phyloP scores from a whole-genome alignment of 2,113 vertebrate species.

The Ellobius talpinus region DNA sequence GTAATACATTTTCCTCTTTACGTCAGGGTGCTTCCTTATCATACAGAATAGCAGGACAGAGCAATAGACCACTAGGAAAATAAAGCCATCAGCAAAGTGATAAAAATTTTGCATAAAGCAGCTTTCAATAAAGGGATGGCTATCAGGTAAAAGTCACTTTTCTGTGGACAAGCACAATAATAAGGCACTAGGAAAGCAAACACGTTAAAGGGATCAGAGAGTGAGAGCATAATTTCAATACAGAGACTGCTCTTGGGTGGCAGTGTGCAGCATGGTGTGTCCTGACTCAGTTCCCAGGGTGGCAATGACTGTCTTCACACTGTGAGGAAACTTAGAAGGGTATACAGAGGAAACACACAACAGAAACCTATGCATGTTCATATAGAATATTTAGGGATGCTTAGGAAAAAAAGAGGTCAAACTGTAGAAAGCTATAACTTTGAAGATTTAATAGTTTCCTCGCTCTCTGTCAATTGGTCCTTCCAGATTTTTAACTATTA shows the following conservation, averaged over 20 bases:
- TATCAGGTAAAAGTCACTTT: slow-evolving; percentile 73
- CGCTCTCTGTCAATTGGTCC: slow-evolving; percentile 48
- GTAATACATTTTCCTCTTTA: background rate
- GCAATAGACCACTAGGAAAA: slow-evolving; percentile 26
- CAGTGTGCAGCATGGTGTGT: background rate
- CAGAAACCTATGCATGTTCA: slow-evolving; percentile 56
- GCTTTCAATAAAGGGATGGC: slow-evolving; percentile 31
- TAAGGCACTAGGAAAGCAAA: slow-evolving; percentile 23
- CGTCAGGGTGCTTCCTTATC: slow-evolving; percentile 56
- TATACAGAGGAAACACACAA: background rate
- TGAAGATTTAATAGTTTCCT: slow-evolving; percentile 72
- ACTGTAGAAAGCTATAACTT: slow-evolving; percentile 44
- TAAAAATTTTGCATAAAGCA: slow-evolving; percentile 47
- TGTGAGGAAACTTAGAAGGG: background rate
- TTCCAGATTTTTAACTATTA: slow-evolving; percentile 46
- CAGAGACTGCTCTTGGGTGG: background rate
- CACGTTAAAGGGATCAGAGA: background rate
- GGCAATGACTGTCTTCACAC: background rate
- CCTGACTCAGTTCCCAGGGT: background rate
- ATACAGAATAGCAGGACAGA: slow-evolving; percentile 37
- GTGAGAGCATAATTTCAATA: slow-evolving; percentile 23
- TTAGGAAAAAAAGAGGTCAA: slow-evolving; percentile 53
- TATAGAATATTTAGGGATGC: slow-evolving; percentile 33
- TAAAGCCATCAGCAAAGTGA: slow-evolving; percentile 48
- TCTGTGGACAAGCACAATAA: slow-evolving; percentile 43